These are phyloP conservation scores for Motacilla tschutschensis DNA, from an alignment of 2,113 vertebrate species.

Conservation along the genomic window DNA sequence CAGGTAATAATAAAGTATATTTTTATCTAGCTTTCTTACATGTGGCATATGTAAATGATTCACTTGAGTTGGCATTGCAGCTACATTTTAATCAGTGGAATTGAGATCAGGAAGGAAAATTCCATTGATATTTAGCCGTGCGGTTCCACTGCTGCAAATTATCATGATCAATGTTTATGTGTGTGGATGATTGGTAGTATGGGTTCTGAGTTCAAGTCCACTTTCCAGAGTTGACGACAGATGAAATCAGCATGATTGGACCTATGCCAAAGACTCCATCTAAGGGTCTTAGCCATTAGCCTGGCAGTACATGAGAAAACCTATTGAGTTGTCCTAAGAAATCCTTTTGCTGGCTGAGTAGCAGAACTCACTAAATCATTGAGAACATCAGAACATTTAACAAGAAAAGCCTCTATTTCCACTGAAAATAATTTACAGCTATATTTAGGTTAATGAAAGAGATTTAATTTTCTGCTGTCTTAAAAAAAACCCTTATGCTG, in stretches of 20 bases:
- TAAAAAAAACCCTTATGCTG: neutral
- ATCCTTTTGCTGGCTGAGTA: neutral
- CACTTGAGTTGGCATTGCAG: neutral
- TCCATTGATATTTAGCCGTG: neutral
- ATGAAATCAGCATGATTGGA: slow-evolving; percentile 13
- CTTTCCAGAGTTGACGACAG: neutral
- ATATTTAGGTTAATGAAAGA: slow-evolving; percentile 25
- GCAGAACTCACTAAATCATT: neutral
- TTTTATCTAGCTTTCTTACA: neutral
- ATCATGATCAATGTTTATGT: neutral
- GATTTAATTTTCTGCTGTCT: slow-evolving; percentile 14
- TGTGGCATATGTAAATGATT: neutral
- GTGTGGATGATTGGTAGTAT: neutral
- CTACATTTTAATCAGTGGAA: neutral
- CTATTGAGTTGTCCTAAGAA: neutral
- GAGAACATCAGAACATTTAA: neutral
- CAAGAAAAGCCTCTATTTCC: neutral
- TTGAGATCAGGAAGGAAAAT: slow-evolving; percentile 19
- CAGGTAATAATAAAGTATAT: neutral
- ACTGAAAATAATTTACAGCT: slow-evolving; percentile 15
- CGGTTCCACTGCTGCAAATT: neutral
- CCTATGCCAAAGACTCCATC: slow-evolving; percentile 15
- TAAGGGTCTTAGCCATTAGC: slow-evolving; percentile 27
- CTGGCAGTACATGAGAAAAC: neutral
- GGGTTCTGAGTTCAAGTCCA: slow-evolving; percentile 1